Evolutionary conservation across 2,888 invertebrate species (phyloP).

Genomic region (Harmothoe impar): DNA sequence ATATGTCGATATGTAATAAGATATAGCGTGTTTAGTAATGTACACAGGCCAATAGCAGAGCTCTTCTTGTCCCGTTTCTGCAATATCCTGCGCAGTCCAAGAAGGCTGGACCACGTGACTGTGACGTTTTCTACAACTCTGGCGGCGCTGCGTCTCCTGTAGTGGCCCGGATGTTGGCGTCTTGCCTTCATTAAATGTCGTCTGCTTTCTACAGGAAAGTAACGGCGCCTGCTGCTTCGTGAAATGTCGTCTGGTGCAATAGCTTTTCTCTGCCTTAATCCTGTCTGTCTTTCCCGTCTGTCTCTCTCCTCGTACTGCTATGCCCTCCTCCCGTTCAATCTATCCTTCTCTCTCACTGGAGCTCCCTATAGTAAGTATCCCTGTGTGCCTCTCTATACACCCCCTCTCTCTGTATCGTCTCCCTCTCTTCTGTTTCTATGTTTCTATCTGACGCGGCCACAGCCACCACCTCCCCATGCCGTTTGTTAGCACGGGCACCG

Average conservation of each 20-base stretch:
- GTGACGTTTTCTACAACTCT: neutral
- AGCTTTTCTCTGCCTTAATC: too few relatives aligned
- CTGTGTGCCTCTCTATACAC: too few relatives aligned
- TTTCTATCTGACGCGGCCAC: too few relatives aligned
- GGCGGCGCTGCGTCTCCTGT: neutral
- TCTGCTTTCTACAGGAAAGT: neutral
- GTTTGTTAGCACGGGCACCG: neutral
- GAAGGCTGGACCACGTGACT: neutral
- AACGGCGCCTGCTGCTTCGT: neutral
- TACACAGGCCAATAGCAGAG: neutral
- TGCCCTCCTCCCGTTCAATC: too few relatives aligned
- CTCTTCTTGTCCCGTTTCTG: neutral
- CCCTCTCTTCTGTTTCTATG: too few relatives aligned
- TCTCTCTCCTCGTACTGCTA: neutral
- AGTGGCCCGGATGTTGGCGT: conserved; percentile 19
- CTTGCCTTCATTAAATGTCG: conserved; percentile 16
- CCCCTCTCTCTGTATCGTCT: too few relatives aligned
- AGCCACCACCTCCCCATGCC: neutral
- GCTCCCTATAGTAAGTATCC: neutral
- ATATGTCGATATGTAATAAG: too few relatives aligned
- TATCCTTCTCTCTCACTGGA: neutral
- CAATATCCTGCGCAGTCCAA: neutral
- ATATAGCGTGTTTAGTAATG: too few relatives aligned
- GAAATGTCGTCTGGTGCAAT: too few relatives aligned
- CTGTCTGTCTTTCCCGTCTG: neutral